Percentiles rank a stretch among this genome's conserved stretches.
Evolutionary conservation across 2,888 invertebrate species (phyloP).

Genomic region (Thelaira solivaga): DNA sequence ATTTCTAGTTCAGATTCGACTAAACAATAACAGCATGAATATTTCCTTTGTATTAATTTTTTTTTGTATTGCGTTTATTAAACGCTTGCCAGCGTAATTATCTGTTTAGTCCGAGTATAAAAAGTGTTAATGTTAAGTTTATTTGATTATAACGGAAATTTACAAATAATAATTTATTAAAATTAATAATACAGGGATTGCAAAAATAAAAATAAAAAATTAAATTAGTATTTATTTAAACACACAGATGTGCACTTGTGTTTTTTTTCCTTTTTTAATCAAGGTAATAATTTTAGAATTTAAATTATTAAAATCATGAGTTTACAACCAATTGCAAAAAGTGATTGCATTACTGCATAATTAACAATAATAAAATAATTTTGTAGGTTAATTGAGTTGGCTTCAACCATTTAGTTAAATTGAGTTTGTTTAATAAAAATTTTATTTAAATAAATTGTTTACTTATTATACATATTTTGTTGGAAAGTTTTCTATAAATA

Average conservation of each 20-base stretch:
- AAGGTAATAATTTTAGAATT: slow-evolving; percentile 12
- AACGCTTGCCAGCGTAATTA: neutral
- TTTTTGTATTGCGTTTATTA: neutral
- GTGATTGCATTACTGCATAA: neutral
- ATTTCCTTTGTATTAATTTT: too few relatives aligned
- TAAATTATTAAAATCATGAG: neutral
- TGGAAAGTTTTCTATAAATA: too few relatives aligned
- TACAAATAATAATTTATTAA: slow-evolving; percentile 1
- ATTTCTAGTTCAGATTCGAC: too few relatives aligned
- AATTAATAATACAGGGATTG: slow-evolving; percentile 3
- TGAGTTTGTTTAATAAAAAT: neutral
- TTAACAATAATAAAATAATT: neutral
- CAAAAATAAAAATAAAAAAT: neutral
- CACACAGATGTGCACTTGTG: too few relatives aligned
- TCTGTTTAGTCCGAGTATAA: neutral
- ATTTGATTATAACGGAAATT: neutral
- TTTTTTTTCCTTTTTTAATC: too few relatives aligned
- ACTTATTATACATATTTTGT: too few relatives aligned
- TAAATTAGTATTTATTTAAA: slow-evolving; percentile 19
- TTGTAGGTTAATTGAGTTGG: neutral
- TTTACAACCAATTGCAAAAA: neutral
- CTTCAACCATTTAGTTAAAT: neutral
- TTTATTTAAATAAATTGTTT: too few relatives aligned
- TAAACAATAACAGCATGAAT: neutral
- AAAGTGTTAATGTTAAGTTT: neutral